These are phyloP conservation scores for Phylloscopus trochiloides DNA, from an alignment of 2,113 vertebrate genomes.

Conservation along the genomic window DNA sequence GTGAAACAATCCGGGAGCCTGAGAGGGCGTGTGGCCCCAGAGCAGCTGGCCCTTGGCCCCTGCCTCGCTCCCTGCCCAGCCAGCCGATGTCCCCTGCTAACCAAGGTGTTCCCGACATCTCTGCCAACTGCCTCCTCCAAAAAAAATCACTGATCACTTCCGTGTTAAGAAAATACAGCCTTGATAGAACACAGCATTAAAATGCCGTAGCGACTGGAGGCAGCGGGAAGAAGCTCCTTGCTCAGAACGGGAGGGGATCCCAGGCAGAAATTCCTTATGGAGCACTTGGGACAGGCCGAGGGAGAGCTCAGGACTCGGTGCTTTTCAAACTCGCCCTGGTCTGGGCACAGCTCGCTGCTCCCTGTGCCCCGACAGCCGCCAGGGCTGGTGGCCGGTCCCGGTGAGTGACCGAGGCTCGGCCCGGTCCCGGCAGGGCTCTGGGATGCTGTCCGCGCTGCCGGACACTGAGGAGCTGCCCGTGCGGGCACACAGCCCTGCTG, in stretches of 20 bases:
- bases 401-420: neutral
- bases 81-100: no score
- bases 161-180: neutral
- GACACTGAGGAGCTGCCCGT: no score
- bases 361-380: neutral
- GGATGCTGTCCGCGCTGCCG: no score
- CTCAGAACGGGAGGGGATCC: neutral
- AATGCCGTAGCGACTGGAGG: neutral
- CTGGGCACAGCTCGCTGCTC: neutral
- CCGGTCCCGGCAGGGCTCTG: neutral
- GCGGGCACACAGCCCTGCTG: neutral
- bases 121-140: neutral
- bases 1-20: neutral
- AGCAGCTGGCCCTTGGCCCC: neutral
- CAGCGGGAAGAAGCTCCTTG: neutral
- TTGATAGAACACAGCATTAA: fast-evolving
- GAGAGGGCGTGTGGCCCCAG: neutral
- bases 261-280: neutral
- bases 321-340: no score
- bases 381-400: neutral
- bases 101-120: fast-evolving
- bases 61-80: neutral
- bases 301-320: fast-evolving
- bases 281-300: neutral
- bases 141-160: neutral